Conservation (phyloP, 2,888 invertebrate genomes). For the Eupithecia pulchellata region DNA sequence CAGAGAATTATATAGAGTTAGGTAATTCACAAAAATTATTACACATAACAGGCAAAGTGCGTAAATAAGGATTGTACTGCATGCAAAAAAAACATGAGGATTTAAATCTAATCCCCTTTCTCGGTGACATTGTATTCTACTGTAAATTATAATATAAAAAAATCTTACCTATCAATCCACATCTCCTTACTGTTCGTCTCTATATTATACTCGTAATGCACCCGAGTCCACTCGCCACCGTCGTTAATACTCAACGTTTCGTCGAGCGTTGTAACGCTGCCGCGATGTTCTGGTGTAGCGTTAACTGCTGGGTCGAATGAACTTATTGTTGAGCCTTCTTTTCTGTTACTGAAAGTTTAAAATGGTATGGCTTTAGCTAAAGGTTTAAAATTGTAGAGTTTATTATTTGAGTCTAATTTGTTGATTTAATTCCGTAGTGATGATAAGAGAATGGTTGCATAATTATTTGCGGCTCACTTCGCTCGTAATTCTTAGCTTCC, state of each 20-base stretch:
- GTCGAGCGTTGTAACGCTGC: slow-evolving; percentile 77
- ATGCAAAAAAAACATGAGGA: too few relatives aligned
- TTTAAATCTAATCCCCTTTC: too few relatives aligned
- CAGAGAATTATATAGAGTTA: too few relatives aligned
- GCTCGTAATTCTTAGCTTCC: not conserved
- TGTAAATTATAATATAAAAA: not conserved
- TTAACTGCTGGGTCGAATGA: slow-evolving; percentile 72
- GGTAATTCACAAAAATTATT: too few relatives aligned
- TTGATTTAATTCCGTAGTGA: not conserved
- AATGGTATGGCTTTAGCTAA: not conserved
- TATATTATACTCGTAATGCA: slow-evolving; percentile 71
- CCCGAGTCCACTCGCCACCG: slow-evolving; percentile 75
- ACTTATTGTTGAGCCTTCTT: slow-evolving; percentile 77
- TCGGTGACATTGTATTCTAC: too few relatives aligned
- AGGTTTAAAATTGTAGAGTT: not conserved
- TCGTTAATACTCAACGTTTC: slow-evolving; percentile 80
- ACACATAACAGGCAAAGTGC: too few relatives aligned
- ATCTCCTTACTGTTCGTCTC: slow-evolving; percentile 72
- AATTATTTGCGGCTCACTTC: not conserved
- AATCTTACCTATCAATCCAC: slow-evolving; percentile 77
- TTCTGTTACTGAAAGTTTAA: slow-evolving; percentile 55
- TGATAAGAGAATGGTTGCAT: not conserved
- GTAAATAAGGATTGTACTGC: too few relatives aligned
- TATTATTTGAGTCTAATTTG: not conserved
- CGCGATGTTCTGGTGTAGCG: slow-evolving; percentile 63